Evolutionary conservation across 53 echinoderm and acorn worm genomes (phyloP), one percentile per base, ranked within the genome.

Genomic region (Holothuria scabra): DNA sequence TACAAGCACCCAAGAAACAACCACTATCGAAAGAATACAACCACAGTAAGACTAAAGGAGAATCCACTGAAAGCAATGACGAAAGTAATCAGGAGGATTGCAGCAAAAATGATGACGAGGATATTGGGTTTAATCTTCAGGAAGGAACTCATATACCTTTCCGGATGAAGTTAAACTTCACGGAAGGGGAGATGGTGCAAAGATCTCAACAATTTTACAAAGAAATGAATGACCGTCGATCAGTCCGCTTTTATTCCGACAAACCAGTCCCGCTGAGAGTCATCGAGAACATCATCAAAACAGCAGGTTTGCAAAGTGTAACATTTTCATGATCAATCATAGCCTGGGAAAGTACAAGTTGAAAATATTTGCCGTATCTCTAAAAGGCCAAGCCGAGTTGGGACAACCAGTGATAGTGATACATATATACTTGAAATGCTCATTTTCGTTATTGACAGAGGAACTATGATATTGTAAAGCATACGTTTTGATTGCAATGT

Each of bases 141-240:
- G 78, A 71, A 65, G 89, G 89, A 28, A 25, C 25, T 7, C 95
- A 91, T 25, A 83, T 95, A 28, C 88, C 95, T 13, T 95, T 84
- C 63, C 46, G 85, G 19, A 63, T 83, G 33, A 23, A 68, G 35
- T 55, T 23, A 14, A 71, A 65, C 20, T 90, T 76, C 31, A 52
- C 57, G 28, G 82, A 80, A 12, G 82, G 72, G 23, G 97, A 94
- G 41, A 94, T 93, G 90, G 57, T 88, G 55, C 23, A 52, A 61
- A 64, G 92, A 81, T 90, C 94, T 2, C 46, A 23, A 3, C 28
- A 84, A 26, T 97, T 97, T 64, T 97, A 97, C 74, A 46, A 60
- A 11, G 90, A 90, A 56, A 97, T 97, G 94, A 92, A 92, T 76
- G 60, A 67, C 12, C 67, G 97, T 21, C 82, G 97, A n/a, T 92